phyloP scores from a whole-genome alignment of 2,797 vertebrate genomes.

The Nannoperca australis region DNA sequence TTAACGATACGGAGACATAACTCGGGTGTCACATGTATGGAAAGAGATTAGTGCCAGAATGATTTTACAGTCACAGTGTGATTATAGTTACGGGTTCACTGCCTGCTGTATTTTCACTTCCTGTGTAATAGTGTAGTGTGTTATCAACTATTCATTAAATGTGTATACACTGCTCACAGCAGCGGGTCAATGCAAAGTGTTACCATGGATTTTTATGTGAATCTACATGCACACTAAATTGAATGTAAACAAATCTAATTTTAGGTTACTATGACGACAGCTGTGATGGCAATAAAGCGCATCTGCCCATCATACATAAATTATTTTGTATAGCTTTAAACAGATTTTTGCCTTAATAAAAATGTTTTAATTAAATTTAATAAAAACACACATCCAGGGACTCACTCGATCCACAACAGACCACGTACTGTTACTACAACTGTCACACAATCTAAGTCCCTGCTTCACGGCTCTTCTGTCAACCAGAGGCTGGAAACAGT shows the following conservation, averaged over 20 bases:
- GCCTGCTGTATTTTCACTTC: neutral
- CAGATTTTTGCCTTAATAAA: neutral
- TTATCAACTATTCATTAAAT: neutral
- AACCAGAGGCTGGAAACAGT: neutral
- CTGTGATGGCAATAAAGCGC: too few relatives aligned
- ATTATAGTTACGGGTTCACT: neutral
- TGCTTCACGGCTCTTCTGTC: neutral
- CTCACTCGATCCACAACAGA: too few relatives aligned
- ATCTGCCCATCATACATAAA: too few relatives aligned
- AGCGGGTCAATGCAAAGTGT: too few relatives aligned
- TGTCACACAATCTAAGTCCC: neutral
- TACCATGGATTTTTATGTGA: neutral
- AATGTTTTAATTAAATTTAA: too few relatives aligned
- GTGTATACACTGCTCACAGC: neutral
- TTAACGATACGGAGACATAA: constrained; percentile 6
- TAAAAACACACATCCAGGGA: too few relatives aligned
- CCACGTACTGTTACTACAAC: too few relatives aligned
- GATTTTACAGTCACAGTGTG: neutral
- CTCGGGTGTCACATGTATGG: constrained; percentile 3
- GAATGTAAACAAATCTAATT: neutral
- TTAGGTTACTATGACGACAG: neutral
- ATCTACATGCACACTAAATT: neutral
- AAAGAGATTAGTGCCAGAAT: constrained; percentile 16
- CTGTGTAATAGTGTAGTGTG: neutral
- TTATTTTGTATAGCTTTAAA: neutral